Percentiles rank a stretch among this genome's conserved stretches.
These are phyloP conservation scores for Dolomedes plantarius DNA, from an alignment of 2,888 invertebrate genomes.

Conservation along the genomic window DNA sequence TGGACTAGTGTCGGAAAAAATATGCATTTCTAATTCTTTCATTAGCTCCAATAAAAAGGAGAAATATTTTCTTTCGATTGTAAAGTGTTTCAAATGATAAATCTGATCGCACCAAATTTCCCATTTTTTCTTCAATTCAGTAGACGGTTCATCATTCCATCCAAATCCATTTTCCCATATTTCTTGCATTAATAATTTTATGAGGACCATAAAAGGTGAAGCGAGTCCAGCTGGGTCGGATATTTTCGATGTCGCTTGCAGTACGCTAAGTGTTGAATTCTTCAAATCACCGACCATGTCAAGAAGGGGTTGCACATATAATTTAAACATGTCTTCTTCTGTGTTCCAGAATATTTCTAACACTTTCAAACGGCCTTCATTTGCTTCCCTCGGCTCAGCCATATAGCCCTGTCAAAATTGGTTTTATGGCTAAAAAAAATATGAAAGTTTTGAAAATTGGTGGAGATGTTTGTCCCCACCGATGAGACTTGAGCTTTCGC, in stretches of 20 bases:
- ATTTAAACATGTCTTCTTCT: neutral
- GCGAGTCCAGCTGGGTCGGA: constrained; percentile 19
- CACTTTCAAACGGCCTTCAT: neutral
- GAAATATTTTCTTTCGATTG: neutral
- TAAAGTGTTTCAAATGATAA: neutral
- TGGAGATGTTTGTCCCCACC: no score
- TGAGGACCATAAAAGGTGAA: neutral
- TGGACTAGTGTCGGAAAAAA: neutral
- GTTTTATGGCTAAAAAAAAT: no score
- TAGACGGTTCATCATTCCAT: constrained; percentile 12
- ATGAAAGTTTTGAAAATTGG: no score
- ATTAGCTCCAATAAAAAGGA: neutral
- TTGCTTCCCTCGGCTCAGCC: no score
- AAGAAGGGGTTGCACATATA: neutral
- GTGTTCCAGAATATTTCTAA: neutral
- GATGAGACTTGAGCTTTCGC: no score
- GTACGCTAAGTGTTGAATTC: no score
- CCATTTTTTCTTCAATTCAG: neutral
- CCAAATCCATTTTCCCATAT: constrained; percentile 15
- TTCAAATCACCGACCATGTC: neutral
- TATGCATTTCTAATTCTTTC: neutral
- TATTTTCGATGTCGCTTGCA: neutral
- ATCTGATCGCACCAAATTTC: neutral
- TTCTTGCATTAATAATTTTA: neutral
- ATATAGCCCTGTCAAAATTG: no score